Evolutionary conservation across 1,140 invertebrate genomes (phyloP).

Genomic region (Caenorhabditis tropicalis): DNA sequence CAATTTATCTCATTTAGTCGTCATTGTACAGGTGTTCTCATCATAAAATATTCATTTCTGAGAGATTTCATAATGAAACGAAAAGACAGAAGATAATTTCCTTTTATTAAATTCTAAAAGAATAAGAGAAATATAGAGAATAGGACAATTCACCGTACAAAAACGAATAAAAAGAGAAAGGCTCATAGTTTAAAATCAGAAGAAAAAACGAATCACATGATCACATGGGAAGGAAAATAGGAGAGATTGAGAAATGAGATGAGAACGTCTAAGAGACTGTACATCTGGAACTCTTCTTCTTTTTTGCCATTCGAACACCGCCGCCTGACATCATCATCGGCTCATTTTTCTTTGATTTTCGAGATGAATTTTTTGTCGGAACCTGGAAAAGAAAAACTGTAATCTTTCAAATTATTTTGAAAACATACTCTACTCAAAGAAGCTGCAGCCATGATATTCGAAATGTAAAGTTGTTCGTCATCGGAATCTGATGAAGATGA

Average conservation of each 20-base stretch:
- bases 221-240: not conserved
- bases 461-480: constrained; percentile 53
- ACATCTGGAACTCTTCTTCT: constrained; percentile 51
- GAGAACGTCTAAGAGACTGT: constrained; percentile 35
- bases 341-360: not conserved
- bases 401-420: not conserved
- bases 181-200: not conserved
- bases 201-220: constrained; percentile 30
- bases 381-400: not conserved
- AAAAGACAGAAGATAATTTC: no score
- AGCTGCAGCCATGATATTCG: constrained; percentile 46
- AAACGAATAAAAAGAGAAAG: not conserved
- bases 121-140: not conserved
- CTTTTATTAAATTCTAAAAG: no score
- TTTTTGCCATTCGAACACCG: constrained; percentile 46
- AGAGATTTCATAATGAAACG: no score
- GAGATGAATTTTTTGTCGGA: not conserved
- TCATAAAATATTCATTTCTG: no score
- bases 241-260: not conserved
- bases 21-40: not conserved
- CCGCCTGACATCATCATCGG: constrained; percentile 30
- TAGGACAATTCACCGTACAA: constrained; percentile 24
- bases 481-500: constrained; percentile 58
- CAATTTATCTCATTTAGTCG: no score
- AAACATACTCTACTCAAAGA: constrained; percentile 35